Evolutionary conservation across 2,888 invertebrate species (phyloP), one percentile per base, ranked within the genome.

Genomic region (Rhagonycha fulva): DNA sequence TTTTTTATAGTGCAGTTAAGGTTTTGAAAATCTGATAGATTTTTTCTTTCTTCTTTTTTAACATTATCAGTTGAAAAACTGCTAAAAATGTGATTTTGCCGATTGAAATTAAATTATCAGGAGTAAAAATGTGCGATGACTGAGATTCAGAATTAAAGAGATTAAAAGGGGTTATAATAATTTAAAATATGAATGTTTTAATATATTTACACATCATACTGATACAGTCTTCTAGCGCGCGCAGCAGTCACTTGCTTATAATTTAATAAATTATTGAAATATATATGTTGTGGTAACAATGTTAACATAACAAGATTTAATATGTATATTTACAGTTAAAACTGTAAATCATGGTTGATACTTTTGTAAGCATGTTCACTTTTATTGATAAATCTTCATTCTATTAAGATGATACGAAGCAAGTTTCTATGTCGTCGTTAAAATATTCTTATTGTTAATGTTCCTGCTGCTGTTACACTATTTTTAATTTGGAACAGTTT

Each of bases 401-500:
- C 63, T 32, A 72, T 66, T 66, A 62, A 72, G 61, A 66, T 71
- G 61, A 71, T 68, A 71, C 68, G 71, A 72, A 62, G 75, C 76
- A 72, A 70, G 60, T 72, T 66, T 61, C 67, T 71, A 60, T 70
- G 70, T 14, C 63, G 61, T 61, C 60, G 73, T 72, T 72, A 72
- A 72, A 47, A 30, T 62, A 75, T 76, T 76, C 60, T 74, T 74
- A 74, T 76, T 76, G 72, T 76, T 62, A 70, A 75, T 75, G 70
- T 70, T 77, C 72, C 70, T 74, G 70, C 75, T 75, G 77, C 77
- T 62, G 77, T 75, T 75, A 72, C 74, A 74, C 71, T 72, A 76
- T 76, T 77, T 77, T 79, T 79, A 77, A 79, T 78, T 80, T 80
- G 78, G 77, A 76, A 75, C 77, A 76, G 76, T 74, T 78, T 71